Evolutionary conservation across 2,113 vertebrate species (phyloP).

Genomic region (Xyrauchen texanus): DNA sequence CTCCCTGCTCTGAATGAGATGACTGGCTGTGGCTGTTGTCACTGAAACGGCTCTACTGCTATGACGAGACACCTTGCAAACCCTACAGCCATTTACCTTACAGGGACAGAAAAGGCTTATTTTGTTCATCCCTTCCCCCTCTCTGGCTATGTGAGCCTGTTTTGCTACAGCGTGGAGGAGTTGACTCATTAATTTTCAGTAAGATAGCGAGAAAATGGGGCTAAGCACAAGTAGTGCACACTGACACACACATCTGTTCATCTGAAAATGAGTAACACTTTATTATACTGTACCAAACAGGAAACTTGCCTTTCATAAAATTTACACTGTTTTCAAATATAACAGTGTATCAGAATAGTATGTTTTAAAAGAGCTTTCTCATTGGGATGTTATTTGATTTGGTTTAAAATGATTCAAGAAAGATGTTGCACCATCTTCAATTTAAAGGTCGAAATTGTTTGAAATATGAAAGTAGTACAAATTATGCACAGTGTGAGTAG

Average conservation of each 20-base stretch:
- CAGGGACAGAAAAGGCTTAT: slow-evolving; percentile 35
- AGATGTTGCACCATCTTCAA: too few species aligned
- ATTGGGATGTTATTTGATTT: background rate
- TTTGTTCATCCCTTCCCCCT: slow-evolving; percentile 12
- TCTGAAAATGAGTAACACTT: slow-evolving; percentile 24
- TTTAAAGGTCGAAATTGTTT: too few species aligned
- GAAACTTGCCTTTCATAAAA: slow-evolving; percentile 22
- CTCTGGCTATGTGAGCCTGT: slow-evolving; percentile 20
- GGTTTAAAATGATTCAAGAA: background rate
- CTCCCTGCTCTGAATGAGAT: slow-evolving; percentile 32
- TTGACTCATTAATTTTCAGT: slow-evolving; percentile 52
- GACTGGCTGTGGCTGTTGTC: slow-evolving; percentile 48
- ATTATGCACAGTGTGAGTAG: too few species aligned
- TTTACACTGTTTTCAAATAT: background rate
- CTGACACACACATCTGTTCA: slow-evolving; percentile 14
- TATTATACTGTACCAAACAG: slow-evolving; percentile 19
- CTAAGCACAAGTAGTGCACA: background rate
- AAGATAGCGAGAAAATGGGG: slow-evolving; percentile 21
- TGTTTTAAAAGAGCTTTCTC: background rate
- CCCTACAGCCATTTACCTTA: slow-evolving; percentile 30
- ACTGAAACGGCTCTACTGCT: slow-evolving; percentile 52
- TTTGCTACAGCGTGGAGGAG: background rate
- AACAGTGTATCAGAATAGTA: background rate
- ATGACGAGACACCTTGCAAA: slow-evolving; percentile 44
- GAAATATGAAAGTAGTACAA: too few species aligned